Evolutionary conservation across 2,888 invertebrate genomes (phyloP), one percentile per base, ranked within the genome.

Genomic region (Conus canariensis): DNA sequence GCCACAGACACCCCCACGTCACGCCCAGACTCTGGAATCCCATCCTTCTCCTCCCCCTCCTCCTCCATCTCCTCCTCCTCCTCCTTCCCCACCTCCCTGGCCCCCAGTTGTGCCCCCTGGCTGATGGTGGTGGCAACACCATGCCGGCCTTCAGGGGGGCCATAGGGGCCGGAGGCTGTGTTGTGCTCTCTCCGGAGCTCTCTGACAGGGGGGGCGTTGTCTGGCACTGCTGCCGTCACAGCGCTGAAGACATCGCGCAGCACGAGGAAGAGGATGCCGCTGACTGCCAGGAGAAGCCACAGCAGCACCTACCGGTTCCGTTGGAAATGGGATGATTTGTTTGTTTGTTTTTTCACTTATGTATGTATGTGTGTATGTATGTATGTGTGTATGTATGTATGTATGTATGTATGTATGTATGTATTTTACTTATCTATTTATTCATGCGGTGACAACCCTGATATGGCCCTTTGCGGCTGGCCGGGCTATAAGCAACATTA

Each of bases 301-400:
- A 45, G 9, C 56, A 83, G 56, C 10, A 19, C 83, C 45, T 74
- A 7, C 19, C 12, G 60, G 60, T 14, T 16, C 30, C 30, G 30
- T 30, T 30, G 30, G 30, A 2, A 30, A 30, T 30, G 0, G 0
- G 30, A 30, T 30, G 0, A 30, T 30, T 30, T 0, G 2, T 30
- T 30, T 30, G 30, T 30, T 2, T 30, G 30, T 30, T 30, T 30
- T 30, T 30, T 30, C 30, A 30, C 30, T 30, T 6, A 22, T 80
- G 80, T 80, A 22, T 80, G 80, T 80, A 22, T 80, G 45, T 80
- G 12, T 80, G 80, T 80, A 45, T 80, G 80, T 80, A 22, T 58
- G 19, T 0, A 80, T 30, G 14, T 80, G 30, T 80, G 14, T 30
- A 80, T 80, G 19, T 30, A 30, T 80, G 30, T 80, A 45, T 30